Evolutionary conservation across 2,888 invertebrate species (phyloP), one percentile per base, ranked within the genome.

Genomic region (Drosophila austrosaltans): DNA sequence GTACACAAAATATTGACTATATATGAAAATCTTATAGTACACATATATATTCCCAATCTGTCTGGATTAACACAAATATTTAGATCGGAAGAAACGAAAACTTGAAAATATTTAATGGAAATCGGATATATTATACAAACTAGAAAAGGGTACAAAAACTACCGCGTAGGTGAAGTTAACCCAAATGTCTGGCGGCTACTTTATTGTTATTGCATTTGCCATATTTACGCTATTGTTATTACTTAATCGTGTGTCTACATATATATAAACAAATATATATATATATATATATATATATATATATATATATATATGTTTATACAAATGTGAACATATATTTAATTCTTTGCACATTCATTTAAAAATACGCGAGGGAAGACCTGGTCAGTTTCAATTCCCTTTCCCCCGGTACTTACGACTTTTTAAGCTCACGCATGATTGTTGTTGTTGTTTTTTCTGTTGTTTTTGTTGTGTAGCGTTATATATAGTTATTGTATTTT

Each of bases 371-470:
- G 25, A 48, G 12, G 25, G 16, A 48, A 25, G 48, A 10, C 25
- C 4, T 48, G 10, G 25, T 12, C 48, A 48, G 48, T 12, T 44
- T 56, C 54, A 40, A 57, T 39, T 42, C 39, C 28, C 16, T 8
- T 53, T 39, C 39, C 69, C 30, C 32, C 20, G 40, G 66, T 81
- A 80, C 80, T 80, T 79, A 80, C 80, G 77, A 56, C 75, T 72
- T 42, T n/a, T 54, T 66, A 66, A 78, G 68, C 63, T 80, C 79
- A 71, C 75, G 77, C 79, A 81, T 75, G 78, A 44, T 79, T 73
- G 32, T 69, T 72, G 42, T 40, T 65, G 60, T 48, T 70, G 61
- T 62, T 59, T 67, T 69, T 72, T 39, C 36, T 65, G 60, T 48
- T 70, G 61, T 62, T 59, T 67, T 70, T 54, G 67, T 68, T 57